Conservation (phyloP, 2,888 invertebrate species). For the Patella ulyssiponensis region DNA sequence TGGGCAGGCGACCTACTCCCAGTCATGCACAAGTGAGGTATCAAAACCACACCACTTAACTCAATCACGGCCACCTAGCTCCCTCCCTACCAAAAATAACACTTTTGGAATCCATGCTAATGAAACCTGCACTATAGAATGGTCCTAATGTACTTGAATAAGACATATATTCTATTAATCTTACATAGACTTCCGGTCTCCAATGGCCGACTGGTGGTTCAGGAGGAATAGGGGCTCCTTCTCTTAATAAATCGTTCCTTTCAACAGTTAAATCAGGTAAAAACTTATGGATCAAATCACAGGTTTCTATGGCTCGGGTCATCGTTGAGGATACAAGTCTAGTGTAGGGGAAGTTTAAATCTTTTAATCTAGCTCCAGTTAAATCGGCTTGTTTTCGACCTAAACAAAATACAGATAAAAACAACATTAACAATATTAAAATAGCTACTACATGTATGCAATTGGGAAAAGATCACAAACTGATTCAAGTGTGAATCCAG, state of each 20-base stretch:
- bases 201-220: constrained; percentile 92
- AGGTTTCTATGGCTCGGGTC: constrained; percentile 93
- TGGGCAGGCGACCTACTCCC: too few relatives aligned
- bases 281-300: constrained; percentile 83
- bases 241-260: constrained; percentile 84
- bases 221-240: constrained; percentile 95
- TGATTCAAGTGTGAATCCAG: constrained; percentile 5
- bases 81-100: too few relatives aligned
- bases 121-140: too few relatives aligned
- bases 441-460: too few relatives aligned
- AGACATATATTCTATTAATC: constrained; percentile 4
- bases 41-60: too few relatives aligned
- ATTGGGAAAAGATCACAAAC: not conserved
- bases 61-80: too few relatives aligned
- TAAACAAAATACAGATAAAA: constrained; percentile 61
- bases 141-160: too few relatives aligned
- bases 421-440: not conserved
- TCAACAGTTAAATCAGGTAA: constrained; percentile 74
- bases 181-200: constrained; percentile 86
- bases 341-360: constrained; percentile 85
- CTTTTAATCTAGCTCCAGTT: constrained; percentile 85
- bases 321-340: constrained; percentile 89
- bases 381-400: constrained; percentile 88
- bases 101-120: too few relatives aligned
- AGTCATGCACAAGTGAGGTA: too few relatives aligned